Evolutionary conservation across 1,140 invertebrate genomes (phyloP).

Genomic region (Bombus superbus): DNA sequence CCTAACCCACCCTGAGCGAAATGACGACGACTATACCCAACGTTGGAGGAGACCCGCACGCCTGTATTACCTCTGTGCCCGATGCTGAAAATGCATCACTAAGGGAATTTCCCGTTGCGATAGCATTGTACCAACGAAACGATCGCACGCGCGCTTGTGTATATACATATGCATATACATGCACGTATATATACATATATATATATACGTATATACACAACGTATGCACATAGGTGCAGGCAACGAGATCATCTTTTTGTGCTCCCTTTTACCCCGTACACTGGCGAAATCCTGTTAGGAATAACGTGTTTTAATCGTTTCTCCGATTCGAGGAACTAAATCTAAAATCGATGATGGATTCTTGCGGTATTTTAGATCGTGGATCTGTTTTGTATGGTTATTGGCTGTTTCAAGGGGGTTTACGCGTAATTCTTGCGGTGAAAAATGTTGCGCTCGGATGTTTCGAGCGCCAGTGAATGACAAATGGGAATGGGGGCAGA

Average conservation of each 20-base stretch:
- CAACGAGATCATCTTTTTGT: background rate
- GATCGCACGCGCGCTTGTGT: background rate
- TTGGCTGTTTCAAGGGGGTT: background rate
- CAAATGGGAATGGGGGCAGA: background rate
- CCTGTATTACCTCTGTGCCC: conserved; percentile 45
- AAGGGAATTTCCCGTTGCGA: conserved; percentile 56
- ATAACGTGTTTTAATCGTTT: background rate
- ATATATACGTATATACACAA: no score
- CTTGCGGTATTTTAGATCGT: background rate
- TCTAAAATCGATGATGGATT: background rate
- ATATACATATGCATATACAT: background rate
- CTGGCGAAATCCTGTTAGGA: background rate
- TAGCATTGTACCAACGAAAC: background rate
- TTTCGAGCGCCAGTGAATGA: background rate
- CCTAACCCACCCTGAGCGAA: conserved; percentile 54
- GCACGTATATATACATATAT: accelerated
- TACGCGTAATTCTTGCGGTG: background rate
- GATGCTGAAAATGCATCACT: conserved; percentile 58
- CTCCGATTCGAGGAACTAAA: background rate
- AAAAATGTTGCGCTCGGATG: background rate
- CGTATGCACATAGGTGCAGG: background rate
- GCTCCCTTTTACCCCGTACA: background rate
- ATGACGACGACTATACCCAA: conserved; percentile 35
- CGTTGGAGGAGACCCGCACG: conserved; percentile 27
- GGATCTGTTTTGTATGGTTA: background rate